Conservation (phyloP, 2,888 invertebrate genomes). For the Cryptosula pallasiana region DNA sequence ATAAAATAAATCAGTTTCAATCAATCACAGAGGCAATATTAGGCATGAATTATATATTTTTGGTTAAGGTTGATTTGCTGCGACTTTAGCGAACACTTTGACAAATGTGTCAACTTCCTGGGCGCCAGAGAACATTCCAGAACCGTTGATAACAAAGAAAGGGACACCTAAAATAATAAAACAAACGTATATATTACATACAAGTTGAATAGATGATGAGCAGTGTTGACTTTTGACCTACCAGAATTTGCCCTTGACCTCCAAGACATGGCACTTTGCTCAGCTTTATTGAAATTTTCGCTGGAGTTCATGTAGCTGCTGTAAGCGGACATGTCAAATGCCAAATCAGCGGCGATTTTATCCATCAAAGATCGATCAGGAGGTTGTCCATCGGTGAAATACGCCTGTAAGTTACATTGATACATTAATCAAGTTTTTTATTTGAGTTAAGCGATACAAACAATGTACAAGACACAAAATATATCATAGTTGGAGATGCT, state of each 20-base stretch:
- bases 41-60: no score
- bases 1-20: no score
- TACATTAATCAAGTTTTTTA: no score
- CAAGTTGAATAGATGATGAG: no score
- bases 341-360: neutral
- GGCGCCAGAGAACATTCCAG: slow-evolving; percentile 42
- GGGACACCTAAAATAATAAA: slow-evolving; percentile 37
- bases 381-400: slow-evolving; percentile 41
- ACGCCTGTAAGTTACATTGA: slow-evolving; percentile 39
- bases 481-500: no score
- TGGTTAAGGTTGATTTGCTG: slow-evolving; percentile 26
- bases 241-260: neutral
- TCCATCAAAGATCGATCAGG: slow-evolving; percentile 29
- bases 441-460: no score
- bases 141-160: slow-evolving; percentile 43
- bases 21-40: no score
- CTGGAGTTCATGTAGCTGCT: neutral
- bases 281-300: neutral
- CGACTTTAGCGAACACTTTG: slow-evolving; percentile 37
- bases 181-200: neutral
- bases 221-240: no score
- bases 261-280: neutral
- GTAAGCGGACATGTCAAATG: neutral
- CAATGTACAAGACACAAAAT: no score
- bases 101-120: slow-evolving; percentile 39